phyloP scores from a whole-genome alignment of 2,888 invertebrate genomes.

The Eulithis prunata region DNA sequence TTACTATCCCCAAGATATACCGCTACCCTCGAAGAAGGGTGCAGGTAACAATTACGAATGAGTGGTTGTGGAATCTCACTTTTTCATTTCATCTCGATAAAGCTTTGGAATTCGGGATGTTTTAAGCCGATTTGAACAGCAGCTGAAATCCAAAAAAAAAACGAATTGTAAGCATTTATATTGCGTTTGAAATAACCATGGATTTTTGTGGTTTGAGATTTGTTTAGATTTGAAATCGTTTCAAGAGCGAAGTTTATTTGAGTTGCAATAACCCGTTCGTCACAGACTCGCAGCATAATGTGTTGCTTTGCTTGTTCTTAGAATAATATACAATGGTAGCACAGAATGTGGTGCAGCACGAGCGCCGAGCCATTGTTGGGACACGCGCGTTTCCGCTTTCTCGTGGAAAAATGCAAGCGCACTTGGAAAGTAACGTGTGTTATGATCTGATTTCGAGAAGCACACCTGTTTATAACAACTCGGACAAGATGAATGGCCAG shows the following conservation, averaged over 20 bases:
- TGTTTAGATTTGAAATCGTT: constrained; percentile 33
- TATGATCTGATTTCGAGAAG: constrained; percentile 57
- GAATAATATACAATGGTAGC: constrained; percentile 73
- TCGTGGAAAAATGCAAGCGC: constrained; percentile 81
- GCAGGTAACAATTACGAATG: constrained; percentile 44
- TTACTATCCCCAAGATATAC: constrained; percentile 63
- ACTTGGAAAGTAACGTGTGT: constrained; percentile 74
- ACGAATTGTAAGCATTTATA: constrained; percentile 19
- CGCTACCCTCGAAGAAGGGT: constrained; percentile 48
- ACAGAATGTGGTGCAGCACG: constrained; percentile 74
- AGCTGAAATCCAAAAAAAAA: constrained; percentile 2
- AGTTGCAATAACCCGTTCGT: constrained; percentile 29
- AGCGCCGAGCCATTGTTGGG: constrained; percentile 73
- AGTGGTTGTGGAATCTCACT: constrained; percentile 29
- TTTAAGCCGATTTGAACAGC: constrained; percentile 12
- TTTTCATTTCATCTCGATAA: constrained; percentile 23
- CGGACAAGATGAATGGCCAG: constrained; percentile 21
- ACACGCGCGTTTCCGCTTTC: constrained; percentile 83
- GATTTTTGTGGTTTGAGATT: constrained; percentile 28
- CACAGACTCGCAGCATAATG: constrained; percentile 29
- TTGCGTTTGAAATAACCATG: constrained; percentile 11
- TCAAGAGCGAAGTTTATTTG: constrained; percentile 33
- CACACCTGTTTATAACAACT: constrained; percentile 33
- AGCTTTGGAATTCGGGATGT: constrained; percentile 11
- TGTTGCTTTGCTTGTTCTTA: constrained; percentile 62